These are phyloP conservation scores for Hydraecia micacea DNA, from an alignment of 2,888 invertebrate genomes.

Conservation along the genomic window DNA sequence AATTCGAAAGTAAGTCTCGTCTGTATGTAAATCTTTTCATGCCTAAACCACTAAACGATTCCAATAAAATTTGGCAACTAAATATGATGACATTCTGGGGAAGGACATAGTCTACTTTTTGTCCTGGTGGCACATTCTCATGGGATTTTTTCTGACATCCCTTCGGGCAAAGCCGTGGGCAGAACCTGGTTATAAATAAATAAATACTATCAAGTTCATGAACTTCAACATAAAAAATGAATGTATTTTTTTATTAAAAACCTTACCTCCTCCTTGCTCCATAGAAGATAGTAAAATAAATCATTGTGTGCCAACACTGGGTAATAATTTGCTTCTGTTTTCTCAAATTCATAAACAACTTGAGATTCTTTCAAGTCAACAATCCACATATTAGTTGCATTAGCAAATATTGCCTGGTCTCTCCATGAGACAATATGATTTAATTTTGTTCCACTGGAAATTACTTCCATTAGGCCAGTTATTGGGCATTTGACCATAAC, in stretches of 20 bases:
- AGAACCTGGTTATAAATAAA: background rate
- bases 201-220: background rate
- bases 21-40: too few species aligned
- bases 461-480: conserved; percentile 75
- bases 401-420: conserved; percentile 73
- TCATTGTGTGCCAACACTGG: conserved; percentile 76
- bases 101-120: too few species aligned
- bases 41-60: too few species aligned
- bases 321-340: conserved; percentile 70
- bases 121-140: too few species aligned
- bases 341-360: conserved; percentile 75
- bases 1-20: too few species aligned
- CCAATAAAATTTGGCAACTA: too few species aligned
- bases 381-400: conserved; percentile 79
- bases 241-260: background rate
- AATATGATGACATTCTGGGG: too few species aligned
- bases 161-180: too few species aligned
- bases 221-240: background rate
- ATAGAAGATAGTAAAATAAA: conserved; percentile 79
- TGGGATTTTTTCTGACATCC: too few species aligned
- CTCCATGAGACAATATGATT: conserved; percentile 77
- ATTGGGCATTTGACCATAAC: conserved; percentile 76
- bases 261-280: conserved; percentile 77
- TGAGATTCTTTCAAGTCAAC: conserved; percentile 74
- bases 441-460: conserved; percentile 66